These are phyloP conservation scores for Conus canariensis DNA, from an alignment of 2,888 invertebrate genomes.

Conservation along the genomic window DNA sequence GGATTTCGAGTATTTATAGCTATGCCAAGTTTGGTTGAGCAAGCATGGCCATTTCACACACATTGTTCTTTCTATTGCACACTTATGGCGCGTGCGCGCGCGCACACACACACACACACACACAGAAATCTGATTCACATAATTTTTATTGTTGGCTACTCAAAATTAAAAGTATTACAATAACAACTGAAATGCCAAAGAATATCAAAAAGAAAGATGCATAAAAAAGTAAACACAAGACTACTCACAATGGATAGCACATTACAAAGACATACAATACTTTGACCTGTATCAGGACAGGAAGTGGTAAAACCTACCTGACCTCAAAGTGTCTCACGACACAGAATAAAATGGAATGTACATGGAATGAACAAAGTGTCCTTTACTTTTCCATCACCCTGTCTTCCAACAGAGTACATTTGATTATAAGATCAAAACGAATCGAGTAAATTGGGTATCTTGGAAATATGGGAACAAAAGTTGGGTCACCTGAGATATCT, in stretches of 20 bases:
- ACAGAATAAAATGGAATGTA: constrained; percentile 10
- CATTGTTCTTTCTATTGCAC: too few species aligned
- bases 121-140: not conserved
- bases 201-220: not conserved
- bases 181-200: not conserved
- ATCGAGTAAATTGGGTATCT: too few species aligned
- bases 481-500: not conserved
- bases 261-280: not conserved
- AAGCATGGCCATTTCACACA: too few species aligned
- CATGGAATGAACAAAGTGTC: constrained; percentile 12
- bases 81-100: too few species aligned
- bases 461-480: not conserved
- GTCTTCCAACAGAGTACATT: not conserved
- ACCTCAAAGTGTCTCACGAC: not conserved
- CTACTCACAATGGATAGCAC: not conserved
- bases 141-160: not conserved
- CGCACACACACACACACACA: too few species aligned
- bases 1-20: too few species aligned
- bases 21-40: too few species aligned
- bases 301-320: not conserved
- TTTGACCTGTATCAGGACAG: not conserved
- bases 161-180: not conserved
- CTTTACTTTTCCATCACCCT: not conserved
- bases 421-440: not conserved
- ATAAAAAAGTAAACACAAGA: not conserved